Conservation (phyloP, 2,113 vertebrate genomes). For the Scatophagus argus region DNA sequence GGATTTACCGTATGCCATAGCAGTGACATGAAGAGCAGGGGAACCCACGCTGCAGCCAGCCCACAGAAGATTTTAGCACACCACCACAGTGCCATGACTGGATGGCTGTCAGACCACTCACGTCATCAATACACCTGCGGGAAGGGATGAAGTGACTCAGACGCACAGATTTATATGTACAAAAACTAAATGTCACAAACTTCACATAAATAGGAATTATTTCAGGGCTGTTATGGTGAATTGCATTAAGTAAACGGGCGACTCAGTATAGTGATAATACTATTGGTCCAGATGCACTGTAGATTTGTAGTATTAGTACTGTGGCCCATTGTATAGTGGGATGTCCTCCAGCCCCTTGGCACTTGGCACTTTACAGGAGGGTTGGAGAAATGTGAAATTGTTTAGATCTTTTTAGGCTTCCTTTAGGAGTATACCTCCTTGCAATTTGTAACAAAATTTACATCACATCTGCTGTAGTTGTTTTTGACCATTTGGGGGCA, state of each 20-base stretch:
- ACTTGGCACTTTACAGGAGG: neutral
- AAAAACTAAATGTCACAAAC: neutral
- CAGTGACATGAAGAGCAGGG: conserved; percentile 72
- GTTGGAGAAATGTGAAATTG: no score
- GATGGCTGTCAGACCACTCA: conserved; percentile 70
- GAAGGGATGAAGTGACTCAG: neutral
- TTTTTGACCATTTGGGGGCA: neutral
- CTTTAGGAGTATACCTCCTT: no score
- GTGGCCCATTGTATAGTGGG: neutral
- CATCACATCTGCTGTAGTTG: no score
- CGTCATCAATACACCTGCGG: conserved; percentile 77
- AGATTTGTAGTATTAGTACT: no score
- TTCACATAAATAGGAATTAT: neutral
- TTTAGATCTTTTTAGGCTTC: no score
- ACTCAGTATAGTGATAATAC: neutral
- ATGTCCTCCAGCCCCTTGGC: neutral
- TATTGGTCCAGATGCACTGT: neutral
- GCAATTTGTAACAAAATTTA: neutral
- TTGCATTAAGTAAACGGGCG: neutral
- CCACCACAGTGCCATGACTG: conserved; percentile 71
- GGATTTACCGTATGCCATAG: conserved; percentile 71
- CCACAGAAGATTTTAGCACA: conserved; percentile 45
- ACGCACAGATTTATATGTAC: neutral
- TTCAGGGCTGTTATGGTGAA: neutral
- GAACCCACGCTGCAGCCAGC: conserved; percentile 59